These are phyloP conservation scores for Lamellibrachia satsuma DNA, from an alignment of 2,888 invertebrate species.

Conservation along the genomic window DNA sequence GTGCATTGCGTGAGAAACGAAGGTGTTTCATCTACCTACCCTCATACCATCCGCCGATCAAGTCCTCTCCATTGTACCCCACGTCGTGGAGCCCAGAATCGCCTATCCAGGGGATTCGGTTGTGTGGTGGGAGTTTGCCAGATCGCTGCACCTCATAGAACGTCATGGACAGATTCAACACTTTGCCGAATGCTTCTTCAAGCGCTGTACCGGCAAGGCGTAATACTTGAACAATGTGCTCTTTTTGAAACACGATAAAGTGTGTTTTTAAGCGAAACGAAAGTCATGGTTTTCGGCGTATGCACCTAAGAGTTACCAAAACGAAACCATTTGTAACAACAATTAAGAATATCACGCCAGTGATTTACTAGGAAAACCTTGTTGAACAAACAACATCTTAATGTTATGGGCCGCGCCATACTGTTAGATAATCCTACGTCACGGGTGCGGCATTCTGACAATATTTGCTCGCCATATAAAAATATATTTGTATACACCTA, in stretches of 20 bases:
- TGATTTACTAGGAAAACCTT: no score
- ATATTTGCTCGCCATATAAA: no score
- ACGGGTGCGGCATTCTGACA: no score
- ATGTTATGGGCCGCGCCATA: no score
- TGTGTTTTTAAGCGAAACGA: background rate
- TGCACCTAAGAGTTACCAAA: no score
- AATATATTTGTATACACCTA: no score
- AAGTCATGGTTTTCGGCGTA: no score
- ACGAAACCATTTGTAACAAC: no score
- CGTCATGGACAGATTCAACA: constrained; percentile 51
- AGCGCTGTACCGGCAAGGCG: background rate
- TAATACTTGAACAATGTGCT: background rate
- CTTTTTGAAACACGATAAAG: background rate
- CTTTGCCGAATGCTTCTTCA: background rate
- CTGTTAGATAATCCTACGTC: no score
- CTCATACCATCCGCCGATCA: constrained; percentile 62
- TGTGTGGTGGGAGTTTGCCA: constrained; percentile 54
- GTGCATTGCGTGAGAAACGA: background rate
- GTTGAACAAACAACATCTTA: no score
- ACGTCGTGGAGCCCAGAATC: constrained; percentile 56
- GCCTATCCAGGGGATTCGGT: constrained; percentile 57
- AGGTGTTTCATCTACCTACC: constrained; percentile 45
- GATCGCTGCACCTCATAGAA: constrained; percentile 62
- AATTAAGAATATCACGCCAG: no score
- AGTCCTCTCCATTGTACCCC: constrained; percentile 53